Evolutionary conservation across 2,113 vertebrate genomes (phyloP), one percentile per base, ranked within the genome.

Genomic region (Scytalopus superciliaris): DNA sequence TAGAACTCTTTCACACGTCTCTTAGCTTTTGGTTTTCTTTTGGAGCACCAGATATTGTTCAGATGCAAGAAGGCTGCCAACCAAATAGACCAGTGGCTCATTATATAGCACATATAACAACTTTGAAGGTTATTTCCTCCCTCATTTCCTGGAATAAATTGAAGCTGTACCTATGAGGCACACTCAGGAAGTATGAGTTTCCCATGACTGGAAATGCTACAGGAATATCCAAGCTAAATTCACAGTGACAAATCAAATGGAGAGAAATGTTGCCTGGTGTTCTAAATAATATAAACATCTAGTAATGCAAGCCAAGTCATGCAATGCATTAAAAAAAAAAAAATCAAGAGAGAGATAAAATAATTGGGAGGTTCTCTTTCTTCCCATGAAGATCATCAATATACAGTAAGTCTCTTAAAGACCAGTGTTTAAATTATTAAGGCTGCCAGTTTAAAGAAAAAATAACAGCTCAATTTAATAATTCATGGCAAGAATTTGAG

Each of bases 361-460:
- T 77, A 90, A 79, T 30, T 49, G 78, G 44, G 66, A 90, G 14
- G 35, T 62, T 87, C 52, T 85, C 44, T 66, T 66, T 77, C 53
- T 76, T 83, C 56, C 60, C 3, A 1, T 27, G 76, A 76, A 77
- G 66, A 79, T 87, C 77, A 81, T 95, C 88, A 72, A 49, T 90
- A 87, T 55, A 94, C 33, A 84, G 60, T 63, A 77, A 89, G 68
- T 63, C 75, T 91, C 67, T 89, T 89, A 96, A 94, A 92, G 63
- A 92, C 75, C 63, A 25, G 52, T 37, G 21, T 83, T 93, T 96
- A 95, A 93, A 96, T 96, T 95, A 96, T 93, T 92, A 84, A 96
- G 72, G 40, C 50, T 59, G 53, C 64, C 53, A 88, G 72, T 91
- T 93, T 90, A 93, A 94, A 93, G 93, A 68, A 96, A 87, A 83